These are phyloP conservation scores for Pseudotriccus pelzelni DNA, from an alignment of 2,797 vertebrate genomes.

Conservation along the genomic window DNA sequence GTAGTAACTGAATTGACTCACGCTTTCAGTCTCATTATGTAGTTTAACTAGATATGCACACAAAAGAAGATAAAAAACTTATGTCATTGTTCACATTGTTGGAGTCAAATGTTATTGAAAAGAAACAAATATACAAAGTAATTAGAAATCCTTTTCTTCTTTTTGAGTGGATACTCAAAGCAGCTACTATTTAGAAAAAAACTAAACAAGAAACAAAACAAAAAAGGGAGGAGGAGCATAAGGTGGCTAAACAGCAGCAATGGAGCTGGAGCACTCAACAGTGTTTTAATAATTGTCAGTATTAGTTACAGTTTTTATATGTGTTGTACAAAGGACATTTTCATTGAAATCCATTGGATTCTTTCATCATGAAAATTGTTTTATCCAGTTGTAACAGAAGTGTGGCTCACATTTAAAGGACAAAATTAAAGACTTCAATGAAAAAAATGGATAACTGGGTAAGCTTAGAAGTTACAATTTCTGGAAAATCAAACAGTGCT, in stretches of 20 bases:
- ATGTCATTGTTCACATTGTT: accelerated
- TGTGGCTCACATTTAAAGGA: neutral
- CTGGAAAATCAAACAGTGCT: neutral
- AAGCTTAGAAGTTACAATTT: neutral
- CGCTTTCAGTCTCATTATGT: neutral
- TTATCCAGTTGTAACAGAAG: neutral
- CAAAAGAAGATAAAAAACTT: neutral
- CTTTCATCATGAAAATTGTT: neutral
- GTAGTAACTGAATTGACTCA: neutral
- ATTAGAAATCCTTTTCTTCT: neutral
- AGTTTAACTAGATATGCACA: neutral
- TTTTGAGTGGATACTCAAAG: neutral
- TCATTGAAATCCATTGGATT: neutral
- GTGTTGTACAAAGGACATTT: neutral
- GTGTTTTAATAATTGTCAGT: neutral
- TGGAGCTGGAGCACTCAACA: neutral
- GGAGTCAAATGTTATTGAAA: neutral
- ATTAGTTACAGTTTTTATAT: neutral
- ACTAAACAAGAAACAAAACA: accelerated
- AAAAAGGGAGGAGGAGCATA: neutral
- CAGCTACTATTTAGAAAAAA: neutral
- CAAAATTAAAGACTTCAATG: neutral
- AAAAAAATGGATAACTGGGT: neutral
- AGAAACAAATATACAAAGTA: neutral
- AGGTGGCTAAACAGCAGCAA: neutral